Evolutionary conservation across 2,797 vertebrate genomes (phyloP).

Genomic region (Scolopax rusticola): DNA sequence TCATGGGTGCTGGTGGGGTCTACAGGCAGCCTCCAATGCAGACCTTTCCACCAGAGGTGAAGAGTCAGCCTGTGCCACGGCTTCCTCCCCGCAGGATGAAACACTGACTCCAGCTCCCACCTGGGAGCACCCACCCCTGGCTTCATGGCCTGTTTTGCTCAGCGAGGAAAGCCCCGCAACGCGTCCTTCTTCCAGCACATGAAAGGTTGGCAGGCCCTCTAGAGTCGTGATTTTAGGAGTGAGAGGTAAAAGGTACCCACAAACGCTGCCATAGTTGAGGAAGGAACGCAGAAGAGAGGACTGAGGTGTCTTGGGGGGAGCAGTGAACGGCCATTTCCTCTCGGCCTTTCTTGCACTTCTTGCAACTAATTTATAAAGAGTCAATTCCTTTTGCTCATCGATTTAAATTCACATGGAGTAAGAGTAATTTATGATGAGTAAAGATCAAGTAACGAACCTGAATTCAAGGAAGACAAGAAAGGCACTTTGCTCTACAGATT

Average conservation of each 20-base stretch:
- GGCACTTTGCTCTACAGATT: background rate
- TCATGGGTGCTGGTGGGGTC: background rate
- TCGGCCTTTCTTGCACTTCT: rapidly evolving
- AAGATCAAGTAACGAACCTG: background rate
- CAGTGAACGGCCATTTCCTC: background rate
- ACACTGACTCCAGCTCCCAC: rapidly evolving
- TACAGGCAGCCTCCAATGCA: background rate
- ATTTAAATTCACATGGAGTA: background rate
- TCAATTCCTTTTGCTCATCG: background rate
- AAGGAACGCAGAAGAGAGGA: background rate
- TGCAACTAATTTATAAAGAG: background rate
- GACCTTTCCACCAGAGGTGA: background rate
- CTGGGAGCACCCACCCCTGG: rapidly evolving
- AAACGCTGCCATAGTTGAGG: background rate
- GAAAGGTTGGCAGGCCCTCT: rapidly evolving
- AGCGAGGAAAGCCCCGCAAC: background rate
- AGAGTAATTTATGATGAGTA: background rate
- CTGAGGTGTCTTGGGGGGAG: background rate
- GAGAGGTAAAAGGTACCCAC: background rate
- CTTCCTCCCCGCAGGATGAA: background rate
- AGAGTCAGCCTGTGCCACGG: background rate
- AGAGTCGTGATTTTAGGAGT: background rate
- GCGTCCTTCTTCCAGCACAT: background rate
- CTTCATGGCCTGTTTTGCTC: background rate
- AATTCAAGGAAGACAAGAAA: background rate